These are phyloP conservation scores for Contarinia nasturtii DNA, from an alignment of 1,140 invertebrate genomes.

Conservation along the genomic window DNA sequence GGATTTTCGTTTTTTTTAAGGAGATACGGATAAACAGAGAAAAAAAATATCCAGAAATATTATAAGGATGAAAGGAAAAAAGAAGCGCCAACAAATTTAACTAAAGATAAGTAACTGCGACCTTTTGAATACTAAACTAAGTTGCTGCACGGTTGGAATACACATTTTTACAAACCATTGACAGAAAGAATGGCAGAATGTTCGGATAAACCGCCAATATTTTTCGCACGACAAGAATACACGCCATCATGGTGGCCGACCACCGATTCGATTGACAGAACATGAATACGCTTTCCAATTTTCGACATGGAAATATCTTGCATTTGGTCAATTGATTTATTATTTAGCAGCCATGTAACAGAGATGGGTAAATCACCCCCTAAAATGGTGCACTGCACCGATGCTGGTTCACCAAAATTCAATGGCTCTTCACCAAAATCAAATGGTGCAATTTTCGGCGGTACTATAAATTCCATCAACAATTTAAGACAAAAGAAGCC, in stretches of 20 bases:
- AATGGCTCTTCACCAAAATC: slow-evolving; percentile 43
- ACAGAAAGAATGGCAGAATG: slow-evolving; percentile 49
- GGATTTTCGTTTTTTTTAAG: slow-evolving; percentile 3
- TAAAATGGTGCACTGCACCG: slow-evolving; percentile 44
- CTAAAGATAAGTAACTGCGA: not conserved
- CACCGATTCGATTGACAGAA: slow-evolving; percentile 54
- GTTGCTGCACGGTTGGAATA: not conserved
- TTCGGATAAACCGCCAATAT: slow-evolving; percentile 44
- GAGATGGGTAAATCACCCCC: slow-evolving; percentile 49
- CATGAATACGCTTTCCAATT: slow-evolving; percentile 56
- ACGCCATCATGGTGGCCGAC: slow-evolving; percentile 51
- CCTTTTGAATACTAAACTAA: not conserved
- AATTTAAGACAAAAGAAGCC: no score
- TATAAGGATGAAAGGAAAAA: no score
- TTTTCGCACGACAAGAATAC: slow-evolving; percentile 59
- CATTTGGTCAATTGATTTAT: slow-evolving; percentile 36
- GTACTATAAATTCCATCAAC: slow-evolving; percentile 19
- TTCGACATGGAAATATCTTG: slow-evolving; percentile 48
- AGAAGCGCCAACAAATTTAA: no score
- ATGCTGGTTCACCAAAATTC: slow-evolving; percentile 48
- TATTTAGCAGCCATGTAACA: slow-evolving; percentile 45
- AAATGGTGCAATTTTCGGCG: slow-evolving; percentile 45
- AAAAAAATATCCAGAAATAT: no score
- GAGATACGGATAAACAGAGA: not conserved
- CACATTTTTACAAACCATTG: slow-evolving; percentile 36